Evolutionary conservation across 1,140 invertebrate genomes (phyloP), one percentile per base, ranked within the genome.

Genomic region (Oryctes rhinoceros): DNA sequence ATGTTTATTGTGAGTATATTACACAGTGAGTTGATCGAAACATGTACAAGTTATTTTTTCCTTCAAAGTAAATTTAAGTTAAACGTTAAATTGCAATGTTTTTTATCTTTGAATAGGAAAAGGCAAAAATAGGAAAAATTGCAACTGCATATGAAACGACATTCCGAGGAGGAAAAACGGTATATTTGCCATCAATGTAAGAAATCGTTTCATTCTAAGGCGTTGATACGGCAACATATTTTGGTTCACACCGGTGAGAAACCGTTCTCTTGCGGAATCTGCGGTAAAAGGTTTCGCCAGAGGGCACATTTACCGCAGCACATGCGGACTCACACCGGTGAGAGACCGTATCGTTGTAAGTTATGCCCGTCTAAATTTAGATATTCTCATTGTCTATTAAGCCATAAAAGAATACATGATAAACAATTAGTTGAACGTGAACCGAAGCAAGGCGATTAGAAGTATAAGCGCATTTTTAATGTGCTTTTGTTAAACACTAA

Each of bases 131-230:
- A n/a, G n/a, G n/a, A n/a, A n/a, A n/a, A 4, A 18, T 35, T 67
- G 7, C 20, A 30, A 30, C 3, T 30, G 7, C 65, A 67, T 30
- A 0, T 67, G 18, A 35, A 30, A 4, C 89, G 97, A 39, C 96
- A 98, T 87, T 97, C 96, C 0, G 96, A 96, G 3, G 95, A 96
- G 3, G 95, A 97, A 85, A 97, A 97, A 84, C 96, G 96, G 0
- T 97, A 97, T 85, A 92, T 94, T 82, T 98, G 91, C 82, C 86
- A 89, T 79, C 81, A 88, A 7, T 91, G 91, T 83, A 87, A 87
- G 0, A 90, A 89, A 81, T 82, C 86, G 3, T 91, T 91, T 82
- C 88, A 75, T 5, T 80, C 81, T 37, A 76, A 78, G 39, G 80
- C 80, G 6, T 79, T 81, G 65, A 79, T 84, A 30, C 81, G 78